Evolutionary conservation across 2,797 vertebrate species (phyloP).

Genomic region (Florisuga fusca): DNA sequence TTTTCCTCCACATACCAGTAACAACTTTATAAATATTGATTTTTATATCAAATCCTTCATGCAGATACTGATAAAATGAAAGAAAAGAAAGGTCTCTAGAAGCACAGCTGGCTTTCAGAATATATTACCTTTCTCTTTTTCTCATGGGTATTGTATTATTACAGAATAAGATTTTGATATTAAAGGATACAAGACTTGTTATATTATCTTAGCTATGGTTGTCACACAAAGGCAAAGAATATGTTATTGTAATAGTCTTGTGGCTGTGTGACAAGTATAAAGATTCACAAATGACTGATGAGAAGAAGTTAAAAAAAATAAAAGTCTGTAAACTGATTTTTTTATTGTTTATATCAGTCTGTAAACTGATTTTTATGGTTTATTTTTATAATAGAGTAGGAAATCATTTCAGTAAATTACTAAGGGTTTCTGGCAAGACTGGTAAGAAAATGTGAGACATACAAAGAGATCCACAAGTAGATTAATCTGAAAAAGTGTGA

Average conservation of each 20-base stretch:
- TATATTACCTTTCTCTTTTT: neutral
- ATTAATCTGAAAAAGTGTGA: neutral
- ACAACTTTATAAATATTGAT: neutral
- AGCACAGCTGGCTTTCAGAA: neutral
- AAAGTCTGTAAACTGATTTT: neutral
- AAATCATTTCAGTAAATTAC: neutral
- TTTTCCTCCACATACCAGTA: neutral
- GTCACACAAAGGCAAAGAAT: neutral
- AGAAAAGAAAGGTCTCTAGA: neutral
- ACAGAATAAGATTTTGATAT: neutral
- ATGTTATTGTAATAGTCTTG: neutral
- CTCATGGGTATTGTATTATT: accelerated
- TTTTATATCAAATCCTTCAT: neutral
- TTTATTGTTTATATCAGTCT: neutral
- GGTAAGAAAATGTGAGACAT: neutral
- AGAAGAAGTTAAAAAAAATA: neutral
- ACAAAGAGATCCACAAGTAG: neutral
- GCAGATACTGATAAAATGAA: neutral
- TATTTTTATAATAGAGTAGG: neutral
- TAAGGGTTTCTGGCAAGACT: neutral
- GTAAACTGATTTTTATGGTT: neutral
- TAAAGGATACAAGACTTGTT: neutral
- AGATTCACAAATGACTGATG: neutral
- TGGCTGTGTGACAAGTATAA: neutral
- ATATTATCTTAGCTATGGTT: neutral